Evolutionary conservation across 2,797 vertebrate species (phyloP).

Genomic region (Lophura swinhoii): DNA sequence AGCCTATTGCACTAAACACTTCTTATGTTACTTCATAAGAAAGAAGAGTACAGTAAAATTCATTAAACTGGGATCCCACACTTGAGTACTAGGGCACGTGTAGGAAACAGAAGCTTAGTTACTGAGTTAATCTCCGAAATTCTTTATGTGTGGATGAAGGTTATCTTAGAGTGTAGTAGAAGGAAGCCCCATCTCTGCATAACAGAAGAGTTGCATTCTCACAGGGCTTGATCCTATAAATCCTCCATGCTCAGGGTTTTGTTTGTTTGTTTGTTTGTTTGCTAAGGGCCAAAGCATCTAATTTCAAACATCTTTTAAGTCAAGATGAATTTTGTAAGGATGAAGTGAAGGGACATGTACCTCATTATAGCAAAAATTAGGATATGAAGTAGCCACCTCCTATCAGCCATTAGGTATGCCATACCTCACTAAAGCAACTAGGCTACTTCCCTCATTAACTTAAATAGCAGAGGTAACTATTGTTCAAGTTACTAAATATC

Average conservation of each 20-base stretch:
- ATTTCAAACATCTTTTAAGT: background rate
- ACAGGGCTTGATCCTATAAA: background rate
- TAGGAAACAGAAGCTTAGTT: constrained; percentile 44
- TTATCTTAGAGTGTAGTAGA: constrained; percentile 1
- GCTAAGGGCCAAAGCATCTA: background rate
- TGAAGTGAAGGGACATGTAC: background rate
- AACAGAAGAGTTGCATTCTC: background rate
- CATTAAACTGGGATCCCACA: constrained; percentile 39
- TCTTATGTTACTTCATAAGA: constrained; percentile 29
- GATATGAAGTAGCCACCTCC: background rate
- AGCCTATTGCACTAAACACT: constrained; percentile 30
- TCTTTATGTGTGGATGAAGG: constrained; percentile 40
- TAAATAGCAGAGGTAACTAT: background rate
- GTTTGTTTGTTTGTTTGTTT: background rate
- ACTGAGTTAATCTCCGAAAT: constrained; percentile 44
- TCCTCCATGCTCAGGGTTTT: background rate
- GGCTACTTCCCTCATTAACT: background rate
- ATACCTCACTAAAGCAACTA: background rate
- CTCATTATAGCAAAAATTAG: background rate
- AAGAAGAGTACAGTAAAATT: constrained; percentile 26
- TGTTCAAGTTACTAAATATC: background rate
- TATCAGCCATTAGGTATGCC: background rate
- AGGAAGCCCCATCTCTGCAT: background rate
- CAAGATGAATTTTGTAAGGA: background rate
- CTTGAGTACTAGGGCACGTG: background rate